A percentile compares a stretch with the other conserved stretches of the same genome.
Evolutionary conservation across 2,888 invertebrate genomes (phyloP).

Genomic region (Cetonia aurata): DNA sequence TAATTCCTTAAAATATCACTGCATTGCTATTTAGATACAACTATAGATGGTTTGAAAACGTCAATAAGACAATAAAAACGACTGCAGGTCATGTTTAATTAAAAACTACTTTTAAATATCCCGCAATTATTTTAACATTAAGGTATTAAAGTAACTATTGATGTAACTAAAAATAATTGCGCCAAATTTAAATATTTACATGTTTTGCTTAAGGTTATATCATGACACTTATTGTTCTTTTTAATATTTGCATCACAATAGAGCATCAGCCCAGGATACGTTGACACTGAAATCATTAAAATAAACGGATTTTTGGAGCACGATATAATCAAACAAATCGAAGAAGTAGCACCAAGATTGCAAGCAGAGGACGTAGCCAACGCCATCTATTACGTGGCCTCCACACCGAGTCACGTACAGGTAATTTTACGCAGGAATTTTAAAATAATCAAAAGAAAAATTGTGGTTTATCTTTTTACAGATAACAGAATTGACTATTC

Average conservation of each 20-base stretch:
- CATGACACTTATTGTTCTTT: neutral
- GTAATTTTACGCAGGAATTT: slow-evolving; percentile 10
- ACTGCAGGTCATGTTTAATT: no score
- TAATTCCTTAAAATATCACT: no score
- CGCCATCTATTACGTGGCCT: slow-evolving; percentile 40
- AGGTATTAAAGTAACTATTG: no score
- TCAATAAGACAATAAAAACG: neutral
- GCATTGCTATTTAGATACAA: no score
- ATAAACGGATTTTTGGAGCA: slow-evolving; percentile 49
- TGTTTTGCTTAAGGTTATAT: no score
- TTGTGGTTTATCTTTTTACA: slow-evolving; percentile 16
- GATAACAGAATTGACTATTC: slow-evolving; percentile 45
- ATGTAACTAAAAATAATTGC: no score
- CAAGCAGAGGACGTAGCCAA: slow-evolving; percentile 40
- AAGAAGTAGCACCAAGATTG: slow-evolving; percentile 39
- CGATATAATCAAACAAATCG: slow-evolving; percentile 26
- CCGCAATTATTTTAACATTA: no score
- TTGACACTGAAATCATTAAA: slow-evolving; percentile 45
- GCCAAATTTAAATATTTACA: no score
- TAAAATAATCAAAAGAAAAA: neutral
- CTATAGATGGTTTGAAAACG: no score
- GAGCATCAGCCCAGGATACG: slow-evolving; percentile 45
- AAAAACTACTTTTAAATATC: no score
- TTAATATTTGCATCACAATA: no score
- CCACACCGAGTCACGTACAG: slow-evolving; percentile 43